Evolutionary conservation across 2,797 vertebrate genomes (phyloP).

Genomic region (Hybognathus amarus): DNA sequence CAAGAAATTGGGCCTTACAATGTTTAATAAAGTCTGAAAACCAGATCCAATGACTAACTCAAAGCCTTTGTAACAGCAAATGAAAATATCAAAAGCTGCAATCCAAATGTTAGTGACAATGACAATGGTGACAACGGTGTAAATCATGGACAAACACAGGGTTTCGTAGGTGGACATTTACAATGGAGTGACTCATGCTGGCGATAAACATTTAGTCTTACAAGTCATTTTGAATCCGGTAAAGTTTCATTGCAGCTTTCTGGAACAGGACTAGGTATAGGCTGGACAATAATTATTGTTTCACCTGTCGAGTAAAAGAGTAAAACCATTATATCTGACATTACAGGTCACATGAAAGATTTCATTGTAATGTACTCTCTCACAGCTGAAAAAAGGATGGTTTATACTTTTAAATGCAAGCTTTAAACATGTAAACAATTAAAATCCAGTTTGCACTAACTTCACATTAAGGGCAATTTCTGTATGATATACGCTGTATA

Average conservation of each 20-base stretch:
- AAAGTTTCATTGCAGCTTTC: conserved; percentile 73
- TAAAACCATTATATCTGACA: conserved; percentile 24
- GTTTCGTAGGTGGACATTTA: neutral
- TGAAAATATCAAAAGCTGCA: neutral
- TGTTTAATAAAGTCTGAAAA: conserved; percentile 29
- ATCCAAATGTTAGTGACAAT: conserved; percentile 23
- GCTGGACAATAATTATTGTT: conserved; percentile 79
- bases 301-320: conserved; percentile 70
- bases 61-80: neutral
- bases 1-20: neutral
- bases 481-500: neutral
- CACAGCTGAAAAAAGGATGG: neutral
- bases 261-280: conserved; percentile 68
- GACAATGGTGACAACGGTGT: neutral
- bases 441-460: neutral
- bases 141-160: conserved; percentile 18
- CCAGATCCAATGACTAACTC: neutral
- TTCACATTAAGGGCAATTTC: neutral
- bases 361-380: neutral
- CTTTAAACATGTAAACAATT: neutral
- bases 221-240: conserved; percentile 80
- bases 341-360: neutral
- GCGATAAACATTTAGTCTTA: conserved; percentile 65
- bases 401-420: neutral
- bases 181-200: conserved; percentile 14